Conservation (phyloP, 2,113 vertebrate species). For the crab-eating macaque (Macaca fascicularis) region T2T-MFA8v1.1 NC_088395.1:32802001-32802500, state of each 20-base stretch:
- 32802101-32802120: not conserved
- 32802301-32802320: not conserved
- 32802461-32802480: not conserved
- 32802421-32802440: not conserved
- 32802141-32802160: not conserved
- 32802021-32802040: not conserved
- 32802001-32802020: not conserved
- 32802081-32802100: not conserved
- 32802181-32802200: constrained; percentile 52
- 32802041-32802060: not conserved
- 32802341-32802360: constrained; percentile 1
- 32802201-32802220: constrained; percentile 43
- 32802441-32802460: not conserved
- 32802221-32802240: constrained; percentile 48
- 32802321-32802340: constrained; percentile 27
- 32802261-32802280: constrained; percentile 47
- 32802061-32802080: not conserved
- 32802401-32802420: constrained; percentile 3
- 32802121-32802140: not conserved
- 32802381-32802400: not conserved
- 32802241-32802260: constrained; percentile 61
- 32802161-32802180: not conserved
- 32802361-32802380: not conserved
- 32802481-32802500: not conserved
- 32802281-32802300: constrained; percentile 47